Evolutionary conservation across 2,797 vertebrate genomes (phyloP).

Genomic region (Sebastes paucispinis): DNA sequence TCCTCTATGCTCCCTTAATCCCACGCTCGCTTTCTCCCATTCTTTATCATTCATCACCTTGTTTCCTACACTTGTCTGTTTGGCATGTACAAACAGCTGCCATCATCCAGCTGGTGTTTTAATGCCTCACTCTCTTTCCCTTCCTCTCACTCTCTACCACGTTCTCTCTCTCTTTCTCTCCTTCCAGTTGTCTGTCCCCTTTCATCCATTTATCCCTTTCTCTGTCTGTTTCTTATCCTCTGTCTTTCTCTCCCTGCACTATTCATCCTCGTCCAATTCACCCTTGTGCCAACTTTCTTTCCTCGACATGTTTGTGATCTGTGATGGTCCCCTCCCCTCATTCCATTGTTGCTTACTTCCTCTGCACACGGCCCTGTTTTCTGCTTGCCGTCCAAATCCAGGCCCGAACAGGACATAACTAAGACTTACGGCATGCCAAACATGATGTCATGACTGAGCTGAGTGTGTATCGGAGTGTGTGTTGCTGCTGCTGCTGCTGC

Average conservation of each 20-base stretch:
- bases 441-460: constrained; percentile 74
- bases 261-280: constrained; percentile 8
- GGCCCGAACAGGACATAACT: constrained; percentile 77
- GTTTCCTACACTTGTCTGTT: constrained; percentile 53
- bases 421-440: constrained; percentile 68
- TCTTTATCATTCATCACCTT: constrained; percentile 41
- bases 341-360: constrained; percentile 70
- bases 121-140: constrained; percentile 1
- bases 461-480: constrained; percentile 31
- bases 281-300: constrained; percentile 35
- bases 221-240: background rate
- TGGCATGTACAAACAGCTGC: constrained; percentile 73
- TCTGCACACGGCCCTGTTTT: constrained; percentile 68
- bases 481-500: constrained; percentile 7
- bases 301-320: constrained; percentile 52
- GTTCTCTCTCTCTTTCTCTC: background rate
- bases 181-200: background rate
- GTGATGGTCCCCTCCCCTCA: constrained; percentile 56
- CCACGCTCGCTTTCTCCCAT: background rate
- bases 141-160: background rate
- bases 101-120: constrained; percentile 54
- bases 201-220: background rate
- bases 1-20: background rate
- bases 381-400: constrained; percentile 68
- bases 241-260: background rate